Conservation (phyloP, 2,888 invertebrate species). For the Platycheirus albimanus region DNA sequence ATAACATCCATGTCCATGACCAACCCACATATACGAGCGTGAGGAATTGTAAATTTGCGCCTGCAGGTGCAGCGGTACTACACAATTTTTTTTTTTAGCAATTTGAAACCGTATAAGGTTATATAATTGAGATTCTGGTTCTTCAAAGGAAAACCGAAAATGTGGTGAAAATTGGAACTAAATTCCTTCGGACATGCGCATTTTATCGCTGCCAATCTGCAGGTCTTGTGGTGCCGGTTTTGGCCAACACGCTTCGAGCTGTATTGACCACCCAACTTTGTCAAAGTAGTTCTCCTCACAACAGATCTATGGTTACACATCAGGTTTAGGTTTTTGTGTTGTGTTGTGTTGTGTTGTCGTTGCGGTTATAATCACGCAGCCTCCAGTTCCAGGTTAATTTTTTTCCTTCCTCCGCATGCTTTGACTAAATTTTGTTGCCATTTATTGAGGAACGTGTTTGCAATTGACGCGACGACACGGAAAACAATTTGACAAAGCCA, state of each 20-base stretch:
- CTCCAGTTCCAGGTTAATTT: constrained; percentile 39
- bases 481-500: constrained; percentile 66
- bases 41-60: constrained; percentile 49
- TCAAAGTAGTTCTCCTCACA: constrained; percentile 25
- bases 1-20: constrained; percentile 17
- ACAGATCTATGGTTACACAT: constrained; percentile 29
- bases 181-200: constrained; percentile 22
- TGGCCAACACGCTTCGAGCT: constrained; percentile 3
- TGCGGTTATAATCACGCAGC: constrained; percentile 61
- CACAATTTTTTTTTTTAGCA: background rate
- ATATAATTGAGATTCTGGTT: constrained; percentile 50
- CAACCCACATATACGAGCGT: constrained; percentile 27
- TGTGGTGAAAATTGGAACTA: constrained; percentile 43
- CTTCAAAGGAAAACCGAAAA: constrained; percentile 7
- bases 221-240: background rate
- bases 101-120: constrained; percentile 49
- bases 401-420: constrained; percentile 13
- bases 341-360: constrained; percentile 30
- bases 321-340: constrained; percentile 17
- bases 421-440: constrained; percentile 39
- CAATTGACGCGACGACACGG: constrained; percentile 53
- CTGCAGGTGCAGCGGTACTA: constrained; percentile 43
- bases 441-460: constrained; percentile 67
- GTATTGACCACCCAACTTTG: constrained; percentile 49
- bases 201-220: constrained; percentile 28